These are phyloP conservation scores for Melangyna quadrimaculata DNA, from an alignment of 2,888 invertebrate species.

Conservation along the genomic window DNA sequence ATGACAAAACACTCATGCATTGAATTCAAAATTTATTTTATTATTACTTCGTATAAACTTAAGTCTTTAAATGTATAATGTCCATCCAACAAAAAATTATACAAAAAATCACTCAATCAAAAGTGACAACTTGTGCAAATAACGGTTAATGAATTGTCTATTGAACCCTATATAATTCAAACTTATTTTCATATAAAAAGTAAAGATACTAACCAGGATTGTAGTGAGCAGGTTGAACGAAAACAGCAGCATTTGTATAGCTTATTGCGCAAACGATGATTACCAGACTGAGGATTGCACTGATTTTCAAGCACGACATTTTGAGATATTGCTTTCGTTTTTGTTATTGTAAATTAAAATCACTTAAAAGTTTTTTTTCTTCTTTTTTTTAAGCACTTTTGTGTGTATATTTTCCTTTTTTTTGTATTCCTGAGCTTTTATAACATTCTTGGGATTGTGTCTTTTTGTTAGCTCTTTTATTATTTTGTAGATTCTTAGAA, in stretches of 20 bases:
- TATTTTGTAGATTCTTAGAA: background rate
- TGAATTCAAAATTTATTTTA: background rate
- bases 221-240: conserved; percentile 76
- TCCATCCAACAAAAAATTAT: too few species aligned
- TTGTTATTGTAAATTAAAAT: conserved; percentile 25
- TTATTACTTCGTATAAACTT: background rate
- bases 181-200: background rate
- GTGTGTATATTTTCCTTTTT: conserved; percentile 12
- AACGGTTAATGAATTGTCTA: conserved; percentile 7
- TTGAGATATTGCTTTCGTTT: conserved; percentile 5
- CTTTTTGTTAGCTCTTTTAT: background rate
- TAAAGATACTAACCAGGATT: conserved; percentile 78
- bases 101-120: background rate
- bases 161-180: conserved; percentile 38
- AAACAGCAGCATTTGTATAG: conserved; percentile 76
- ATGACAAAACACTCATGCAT: background rate
- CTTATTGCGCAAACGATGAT: conserved; percentile 74
- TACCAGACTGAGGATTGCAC: conserved; percentile 74
- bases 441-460: background rate
- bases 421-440: conserved; percentile 1
- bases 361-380: conserved; percentile 16
- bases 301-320: conserved; percentile 74
- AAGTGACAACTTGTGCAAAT: background rate
- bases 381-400: background rate
- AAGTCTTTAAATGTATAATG: background rate